phyloP scores from a whole-genome alignment of 2,113 vertebrate genomes.

The Phrynocephalus versicolor region DNA sequence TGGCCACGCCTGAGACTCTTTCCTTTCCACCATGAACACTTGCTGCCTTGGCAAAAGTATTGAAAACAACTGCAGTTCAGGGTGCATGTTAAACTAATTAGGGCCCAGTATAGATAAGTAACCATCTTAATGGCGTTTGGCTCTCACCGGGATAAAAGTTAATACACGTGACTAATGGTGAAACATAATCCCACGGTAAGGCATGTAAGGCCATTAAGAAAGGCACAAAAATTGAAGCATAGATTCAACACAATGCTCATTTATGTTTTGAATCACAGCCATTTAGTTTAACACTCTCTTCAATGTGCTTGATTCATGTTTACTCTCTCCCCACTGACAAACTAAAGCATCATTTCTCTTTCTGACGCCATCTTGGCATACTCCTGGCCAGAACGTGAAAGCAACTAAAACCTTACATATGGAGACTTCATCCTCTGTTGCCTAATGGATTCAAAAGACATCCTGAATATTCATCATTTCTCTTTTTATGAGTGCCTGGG shows the following conservation, averaged over 20 bases:
- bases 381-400: conserved; percentile 66
- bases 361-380: conserved; percentile 75
- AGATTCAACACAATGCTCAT: neutral
- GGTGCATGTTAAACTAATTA: too few relatives aligned
- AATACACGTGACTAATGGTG: too few relatives aligned
- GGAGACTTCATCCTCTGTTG: conserved; percentile 80
- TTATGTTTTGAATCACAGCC: conserved; percentile 30
- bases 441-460: conserved; percentile 84
- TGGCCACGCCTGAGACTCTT: too few relatives aligned
- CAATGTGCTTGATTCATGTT: conserved; percentile 61
- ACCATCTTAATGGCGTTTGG: too few relatives aligned
- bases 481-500: conserved; percentile 85
- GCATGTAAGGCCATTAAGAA: neutral
- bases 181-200: too few relatives aligned
- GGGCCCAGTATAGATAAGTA: too few relatives aligned
- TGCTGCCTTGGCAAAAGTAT: too few relatives aligned
- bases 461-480: conserved; percentile 86
- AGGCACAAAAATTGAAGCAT: neutral
- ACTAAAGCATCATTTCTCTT: conserved; percentile 62
- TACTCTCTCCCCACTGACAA: conserved; percentile 62
- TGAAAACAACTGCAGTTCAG: too few relatives aligned
- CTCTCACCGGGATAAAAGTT: too few relatives aligned
- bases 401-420: conserved; percentile 72
- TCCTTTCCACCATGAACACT: too few relatives aligned
- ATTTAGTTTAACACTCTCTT: conserved; percentile 62